Evolutionary conservation across 2,113 vertebrate genomes (phyloP), one percentile per base, ranked within the genome.

Genomic region (Oreochromis niloticus): DNA sequence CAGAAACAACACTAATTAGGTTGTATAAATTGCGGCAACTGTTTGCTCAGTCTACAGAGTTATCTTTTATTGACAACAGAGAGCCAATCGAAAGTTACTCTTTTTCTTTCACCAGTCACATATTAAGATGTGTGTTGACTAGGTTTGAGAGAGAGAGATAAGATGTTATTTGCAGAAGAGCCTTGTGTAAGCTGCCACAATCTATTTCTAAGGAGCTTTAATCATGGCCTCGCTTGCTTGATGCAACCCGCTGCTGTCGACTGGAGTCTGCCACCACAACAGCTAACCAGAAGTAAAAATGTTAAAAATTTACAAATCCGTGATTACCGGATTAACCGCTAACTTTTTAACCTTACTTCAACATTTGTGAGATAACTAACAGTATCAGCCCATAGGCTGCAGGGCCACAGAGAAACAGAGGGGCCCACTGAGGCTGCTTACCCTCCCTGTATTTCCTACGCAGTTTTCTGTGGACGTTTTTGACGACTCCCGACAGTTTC

Each of bases 391-490:
- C n/a, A 32, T 85, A 22, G 57, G 63, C 85, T 82, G 43, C 80
- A 85, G 85, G 59, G 78, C 83, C 81, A 91, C 56, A 85, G 52
- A 46, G 19, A 81, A 30, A 54, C 6, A 32, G 71, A 46, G 83
- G 87, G 90, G 85, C 87, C 93, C 91, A 22, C 22, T 2, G 78
- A 55, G 68, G 78, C 85, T 71, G 79, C 93, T 97, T 96, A 99
- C 98, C 98, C 97, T 99, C 98, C 90, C 97, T 96, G 95, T 99
- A 99, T 96, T 99, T 99, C 96, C 97, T 98, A 92, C 98, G 97
- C 95, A 99, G 97, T 94, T 98, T 97, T 94, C 98, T 96, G 95
- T 99, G 98, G 75, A 99, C 97, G 95, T 97, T 98, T 94, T 99
- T 99, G 48, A 99, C 98, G 80, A 99, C 97, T 57, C 98, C 98